phyloP scores from a whole-genome alignment of 2,888 invertebrate species.

The Nephrotoma flavescens region DNA sequence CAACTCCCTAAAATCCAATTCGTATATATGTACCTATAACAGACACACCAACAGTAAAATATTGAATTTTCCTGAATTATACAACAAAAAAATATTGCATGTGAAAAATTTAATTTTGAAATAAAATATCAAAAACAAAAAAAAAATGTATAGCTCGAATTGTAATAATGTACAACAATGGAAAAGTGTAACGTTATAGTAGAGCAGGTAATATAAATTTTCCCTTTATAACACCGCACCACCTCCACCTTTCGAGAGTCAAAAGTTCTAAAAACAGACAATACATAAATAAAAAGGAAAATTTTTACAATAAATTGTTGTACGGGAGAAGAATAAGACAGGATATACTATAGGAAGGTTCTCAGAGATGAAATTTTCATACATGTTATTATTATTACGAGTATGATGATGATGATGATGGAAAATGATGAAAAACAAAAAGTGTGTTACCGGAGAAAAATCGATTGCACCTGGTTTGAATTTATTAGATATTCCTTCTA shows the following conservation, averaged over 20 bases:
- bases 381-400: neutral
- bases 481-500: neutral
- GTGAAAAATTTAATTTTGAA: neutral
- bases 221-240: neutral
- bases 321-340: neutral
- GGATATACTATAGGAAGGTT: neutral
- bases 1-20: neutral
- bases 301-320: neutral
- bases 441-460: conserved; percentile 2
- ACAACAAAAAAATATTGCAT: neutral
- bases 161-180: neutral
- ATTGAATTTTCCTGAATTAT: neutral
- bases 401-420: neutral
- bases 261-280: neutral
- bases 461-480: conserved; percentile 3
- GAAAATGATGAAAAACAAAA: neutral
- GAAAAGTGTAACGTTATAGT: neutral
- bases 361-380: neutral
- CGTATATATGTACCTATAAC: neutral
- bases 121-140: neutral
- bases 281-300: neutral
- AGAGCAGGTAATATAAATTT: neutral
- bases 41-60: neutral
- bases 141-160: neutral
- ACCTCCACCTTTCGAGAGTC: neutral